These are phyloP conservation scores for Hirtodrosophila duncani DNA, from an alignment of 2,888 invertebrate genomes.

Conservation along the genomic window DNA sequence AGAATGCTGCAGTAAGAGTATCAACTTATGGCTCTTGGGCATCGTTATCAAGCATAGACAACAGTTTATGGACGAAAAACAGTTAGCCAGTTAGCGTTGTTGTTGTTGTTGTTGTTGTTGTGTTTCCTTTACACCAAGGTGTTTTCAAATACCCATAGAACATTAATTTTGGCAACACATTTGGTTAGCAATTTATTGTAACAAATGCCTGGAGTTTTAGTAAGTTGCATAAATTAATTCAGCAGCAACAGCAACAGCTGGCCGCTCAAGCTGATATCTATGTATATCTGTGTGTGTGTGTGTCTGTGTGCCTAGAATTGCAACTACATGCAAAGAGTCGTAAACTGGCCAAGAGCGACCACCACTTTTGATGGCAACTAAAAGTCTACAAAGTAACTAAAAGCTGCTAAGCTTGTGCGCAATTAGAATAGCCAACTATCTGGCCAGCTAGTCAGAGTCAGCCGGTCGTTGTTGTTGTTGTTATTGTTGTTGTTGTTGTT, in stretches of 20 bases:
- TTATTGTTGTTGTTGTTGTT: slow-evolving; percentile 18
- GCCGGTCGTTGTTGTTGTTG: slow-evolving; percentile 34
- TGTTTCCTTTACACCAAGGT: no score
- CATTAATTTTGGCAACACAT: slow-evolving; percentile 67
- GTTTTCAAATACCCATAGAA: slow-evolving; percentile 66
- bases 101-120: no score
- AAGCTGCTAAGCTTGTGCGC: slow-evolving; percentile 73
- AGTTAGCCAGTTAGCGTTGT: slow-evolving; percentile 64
- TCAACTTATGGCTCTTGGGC: no score
- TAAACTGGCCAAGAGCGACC: slow-evolving; percentile 47
- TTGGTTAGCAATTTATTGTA: slow-evolving; percentile 61
- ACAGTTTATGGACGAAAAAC: slow-evolving; percentile 69
- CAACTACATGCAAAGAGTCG: slow-evolving; percentile 39
- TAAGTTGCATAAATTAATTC: slow-evolving; percentile 69
- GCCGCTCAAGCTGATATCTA: slow-evolving; percentile 3
- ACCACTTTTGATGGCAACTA: slow-evolving; percentile 60
- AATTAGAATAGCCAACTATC: slow-evolving; percentile 58
- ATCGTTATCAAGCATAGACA: no score
- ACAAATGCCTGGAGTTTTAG: slow-evolving; percentile 16
- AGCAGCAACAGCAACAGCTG: no score
- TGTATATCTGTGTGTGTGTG: slow-evolving; percentile 4
- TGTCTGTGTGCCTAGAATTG: slow-evolving; percentile 5
- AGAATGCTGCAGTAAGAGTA: no score
- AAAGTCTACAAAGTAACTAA: slow-evolving; percentile 69
- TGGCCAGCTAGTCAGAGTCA: slow-evolving; percentile 9